Percentiles rank a stretch among this genome's conserved stretches.
These are phyloP conservation scores for Thymelicus sylvestris DNA, from an alignment of 2,888 invertebrate genomes.

Conservation along the genomic window DNA sequence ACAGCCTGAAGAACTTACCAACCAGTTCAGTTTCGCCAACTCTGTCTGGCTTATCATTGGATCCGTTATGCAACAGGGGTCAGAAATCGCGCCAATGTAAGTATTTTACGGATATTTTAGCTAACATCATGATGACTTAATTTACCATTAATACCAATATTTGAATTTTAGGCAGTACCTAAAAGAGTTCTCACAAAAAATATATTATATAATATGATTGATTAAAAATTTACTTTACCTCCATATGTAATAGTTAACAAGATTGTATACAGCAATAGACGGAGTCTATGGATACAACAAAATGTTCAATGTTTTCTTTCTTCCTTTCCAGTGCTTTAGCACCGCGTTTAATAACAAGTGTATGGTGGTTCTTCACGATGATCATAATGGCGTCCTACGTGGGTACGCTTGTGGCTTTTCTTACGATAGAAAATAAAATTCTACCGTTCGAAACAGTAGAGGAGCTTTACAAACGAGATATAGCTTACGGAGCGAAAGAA, in stretches of 20 bases:
- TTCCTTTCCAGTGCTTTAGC: conserved; percentile 89
- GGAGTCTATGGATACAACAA: no score
- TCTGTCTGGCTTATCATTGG: conserved; percentile 96
- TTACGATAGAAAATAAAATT: conserved; percentile 90
- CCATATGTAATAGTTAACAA: no score
- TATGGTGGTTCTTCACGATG: conserved; percentile 96
- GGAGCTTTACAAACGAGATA: conserved; percentile 92
- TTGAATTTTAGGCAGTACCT: not conserved
- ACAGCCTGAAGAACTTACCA: conserved; percentile 91
- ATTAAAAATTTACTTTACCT: no score
- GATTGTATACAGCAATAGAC: no score
- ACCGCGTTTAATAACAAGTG: conserved; percentile 93
- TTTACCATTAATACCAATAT: no score
- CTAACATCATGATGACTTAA: not conserved
- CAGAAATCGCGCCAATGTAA: conserved; percentile 94
- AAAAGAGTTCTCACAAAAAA: no score
- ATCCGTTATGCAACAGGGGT: conserved; percentile 94
- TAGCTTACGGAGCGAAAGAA: conserved; percentile 92
- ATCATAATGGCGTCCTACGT: conserved; percentile 95
- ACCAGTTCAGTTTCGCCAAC: conserved; percentile 93
- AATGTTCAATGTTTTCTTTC: not conserved
- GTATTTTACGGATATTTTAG: conserved; percentile 37
- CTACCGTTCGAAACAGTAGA: conserved; percentile 90
- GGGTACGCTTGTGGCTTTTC: conserved; percentile 95
- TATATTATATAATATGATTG: no score